phyloP scores from a whole-genome alignment of 2,888 invertebrate genomes.

The Andrena bicolor region DNA sequence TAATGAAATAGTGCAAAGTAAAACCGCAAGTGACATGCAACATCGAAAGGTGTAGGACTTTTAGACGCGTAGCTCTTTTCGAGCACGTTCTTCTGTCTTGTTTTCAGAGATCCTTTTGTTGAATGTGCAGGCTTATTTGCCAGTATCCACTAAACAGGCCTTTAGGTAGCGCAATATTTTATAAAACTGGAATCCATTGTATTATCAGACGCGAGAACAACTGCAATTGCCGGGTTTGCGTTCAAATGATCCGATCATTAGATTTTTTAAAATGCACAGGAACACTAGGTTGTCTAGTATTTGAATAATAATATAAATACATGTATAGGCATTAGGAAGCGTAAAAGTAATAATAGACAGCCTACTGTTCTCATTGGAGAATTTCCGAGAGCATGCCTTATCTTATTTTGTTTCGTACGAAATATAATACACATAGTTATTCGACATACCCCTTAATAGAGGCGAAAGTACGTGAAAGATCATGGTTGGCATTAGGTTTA shows the following conservation, averaged over 20 bases:
- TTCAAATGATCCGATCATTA: conserved; percentile 72
- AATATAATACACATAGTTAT: conserved; percentile 41
- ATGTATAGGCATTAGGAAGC: conserved; percentile 51
- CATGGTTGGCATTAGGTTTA: conserved; percentile 40
- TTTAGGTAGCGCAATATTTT: conserved; percentile 67
- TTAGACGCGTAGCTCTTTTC: not conserved
- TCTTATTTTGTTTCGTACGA: conserved; percentile 70
- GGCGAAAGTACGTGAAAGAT: conserved; percentile 1
- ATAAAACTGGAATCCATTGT: conserved; percentile 63
- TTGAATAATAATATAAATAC: conserved; percentile 68
- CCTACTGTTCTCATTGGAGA: conserved; percentile 64
- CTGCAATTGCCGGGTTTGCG: conserved; percentile 70
- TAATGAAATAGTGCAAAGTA: conserved; percentile 28
- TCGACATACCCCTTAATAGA: conserved; percentile 23
- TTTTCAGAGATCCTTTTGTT: conserved; percentile 37
- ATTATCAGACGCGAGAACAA: conserved; percentile 47
- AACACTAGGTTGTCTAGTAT: conserved; percentile 71
- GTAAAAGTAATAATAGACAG: conserved; percentile 66
- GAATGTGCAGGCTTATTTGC: conserved; percentile 73
- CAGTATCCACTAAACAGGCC: conserved; percentile 76
- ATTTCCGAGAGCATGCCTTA: conserved; percentile 77
- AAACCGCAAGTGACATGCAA: not conserved
- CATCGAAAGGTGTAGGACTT: conserved; percentile 8
- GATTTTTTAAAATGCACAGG: conserved; percentile 76
- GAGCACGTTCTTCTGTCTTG: conserved; percentile 20